Conservation (phyloP, 2,113 vertebrate genomes). For the Pelecanoides urinatrix region DNA sequence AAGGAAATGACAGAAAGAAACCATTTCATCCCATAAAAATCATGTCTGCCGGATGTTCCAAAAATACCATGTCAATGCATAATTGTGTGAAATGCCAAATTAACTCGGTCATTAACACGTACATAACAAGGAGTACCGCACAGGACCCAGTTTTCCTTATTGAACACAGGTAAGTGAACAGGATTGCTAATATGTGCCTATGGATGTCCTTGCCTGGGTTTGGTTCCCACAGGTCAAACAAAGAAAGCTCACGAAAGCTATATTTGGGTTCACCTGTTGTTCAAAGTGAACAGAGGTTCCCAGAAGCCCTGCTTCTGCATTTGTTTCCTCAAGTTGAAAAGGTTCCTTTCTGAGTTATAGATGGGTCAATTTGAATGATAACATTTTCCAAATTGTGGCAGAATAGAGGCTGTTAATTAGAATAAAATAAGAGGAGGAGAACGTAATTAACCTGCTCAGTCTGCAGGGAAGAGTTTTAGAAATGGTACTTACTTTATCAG, state of each 20-base stretch:
- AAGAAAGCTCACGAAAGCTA: background rate
- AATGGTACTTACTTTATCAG: background rate
- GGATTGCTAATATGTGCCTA: background rate
- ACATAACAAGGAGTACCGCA: background rate
- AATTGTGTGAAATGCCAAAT: background rate
- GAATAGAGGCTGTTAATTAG: background rate
- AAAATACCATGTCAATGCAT: background rate
- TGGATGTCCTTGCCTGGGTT: background rate
- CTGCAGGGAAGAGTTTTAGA: background rate
- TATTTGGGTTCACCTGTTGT: background rate
- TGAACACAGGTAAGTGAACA: background rate
- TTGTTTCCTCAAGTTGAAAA: background rate
- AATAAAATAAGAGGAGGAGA: background rate
- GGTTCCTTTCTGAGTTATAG: background rate
- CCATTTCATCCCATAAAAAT: background rate
- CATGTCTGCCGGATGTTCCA: background rate
- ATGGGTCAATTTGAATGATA: background rate
- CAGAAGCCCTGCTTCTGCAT: background rate
- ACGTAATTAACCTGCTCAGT: background rate
- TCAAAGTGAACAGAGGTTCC: background rate
- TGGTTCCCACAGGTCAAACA: background rate
- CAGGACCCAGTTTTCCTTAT: background rate
- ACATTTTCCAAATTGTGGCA: background rate
- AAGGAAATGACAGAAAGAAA: background rate
- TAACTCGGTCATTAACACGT: background rate